These are phyloP conservation scores for Hirtodrosophila confusa DNA, from an alignment of 2,888 invertebrate genomes.

Conservation along the genomic window DNA sequence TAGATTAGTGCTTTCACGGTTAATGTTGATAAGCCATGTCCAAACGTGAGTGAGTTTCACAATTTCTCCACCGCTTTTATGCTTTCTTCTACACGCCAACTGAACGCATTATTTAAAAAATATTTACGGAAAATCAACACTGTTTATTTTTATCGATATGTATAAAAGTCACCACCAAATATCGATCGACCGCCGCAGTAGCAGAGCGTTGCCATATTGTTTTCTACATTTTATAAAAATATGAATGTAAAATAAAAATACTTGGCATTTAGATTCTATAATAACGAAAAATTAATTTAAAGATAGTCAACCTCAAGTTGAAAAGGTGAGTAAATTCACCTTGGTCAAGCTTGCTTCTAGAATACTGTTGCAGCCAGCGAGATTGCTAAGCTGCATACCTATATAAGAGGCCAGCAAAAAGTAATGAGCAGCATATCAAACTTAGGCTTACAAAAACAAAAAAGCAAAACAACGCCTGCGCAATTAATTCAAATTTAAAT, in stretches of 20 bases:
- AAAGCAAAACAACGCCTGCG: slow-evolving; percentile 45
- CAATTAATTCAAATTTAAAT: slow-evolving; percentile 32
- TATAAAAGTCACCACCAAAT: neutral
- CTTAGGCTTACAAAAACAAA: slow-evolving; percentile 17
- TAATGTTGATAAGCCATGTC: too few species aligned
- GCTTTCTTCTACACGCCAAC: too few species aligned
- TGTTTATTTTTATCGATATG: neutral
- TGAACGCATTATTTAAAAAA: neutral
- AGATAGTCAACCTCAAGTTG: too few species aligned
- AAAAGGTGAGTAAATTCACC: too few species aligned
- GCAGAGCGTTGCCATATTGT: neutral
- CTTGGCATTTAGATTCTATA: too few species aligned
- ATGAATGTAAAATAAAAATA: too few species aligned
- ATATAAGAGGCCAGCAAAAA: neutral
- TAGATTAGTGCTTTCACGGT: too few species aligned
- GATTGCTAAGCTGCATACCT: neutral
- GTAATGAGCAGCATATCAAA: slow-evolving; percentile 18
- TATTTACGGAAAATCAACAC: neutral
- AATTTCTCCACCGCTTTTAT: too few species aligned
- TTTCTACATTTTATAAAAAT: too few species aligned
- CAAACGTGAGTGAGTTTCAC: too few species aligned
- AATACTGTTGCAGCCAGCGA: neutral
- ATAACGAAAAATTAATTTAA: too few species aligned
- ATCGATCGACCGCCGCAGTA: slow-evolving; percentile 21
- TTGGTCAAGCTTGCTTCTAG: too few species aligned